Base-by-base conservation (phyloP, 2,888 invertebrate genomes). In the Sinotaia quadrata region DNA sequence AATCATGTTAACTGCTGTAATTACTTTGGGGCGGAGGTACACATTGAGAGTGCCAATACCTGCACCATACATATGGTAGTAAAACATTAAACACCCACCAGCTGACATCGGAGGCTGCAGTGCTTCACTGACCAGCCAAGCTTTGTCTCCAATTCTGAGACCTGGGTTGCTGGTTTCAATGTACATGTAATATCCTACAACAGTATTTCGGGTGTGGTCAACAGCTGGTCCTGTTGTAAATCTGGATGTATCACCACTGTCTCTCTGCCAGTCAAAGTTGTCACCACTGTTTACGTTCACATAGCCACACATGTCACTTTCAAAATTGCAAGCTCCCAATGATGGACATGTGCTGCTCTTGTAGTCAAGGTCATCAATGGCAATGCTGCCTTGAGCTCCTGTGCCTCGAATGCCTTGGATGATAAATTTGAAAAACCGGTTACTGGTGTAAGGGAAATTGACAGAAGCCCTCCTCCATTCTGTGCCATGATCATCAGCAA, bases 81-180 rank as follows among this genome's bases (percentile, higher is more conserved):
- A 84, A 71, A 85, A 85, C 21, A 68, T 74, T 36, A 86, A 31
- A 66, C 84, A 84, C n/a, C 75, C 75, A 12, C 78, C 77, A 2
- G 44, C 12, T 7, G 44, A 10, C 4, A 49, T 72, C 18, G 31
- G 61, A 7, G 78, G 73, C n/a, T 74, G 76, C 2, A 78, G 71
- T 31, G 80, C 76, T 36, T 80, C 82, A 76, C 82, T 82, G 7
- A 79, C 70, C 10, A 86, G 77, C 78, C 90, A 86, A 0, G 92
- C 91, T 52, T 87, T 87, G 77, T 92, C 91, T 2, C 91, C 91
- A 73, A 89, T 77, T 58, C 90, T 85, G 1, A 91, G 69, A 18
- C 73, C 68, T 0, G 44, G 90, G 75, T 90, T 91, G 7, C 90
- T 88, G 1, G 92, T 74, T 67, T 85, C 85, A n/a, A 85, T 83